Conservation (phyloP, 2,797 vertebrate genomes). For the Premnoplex brunnescens region DNA sequence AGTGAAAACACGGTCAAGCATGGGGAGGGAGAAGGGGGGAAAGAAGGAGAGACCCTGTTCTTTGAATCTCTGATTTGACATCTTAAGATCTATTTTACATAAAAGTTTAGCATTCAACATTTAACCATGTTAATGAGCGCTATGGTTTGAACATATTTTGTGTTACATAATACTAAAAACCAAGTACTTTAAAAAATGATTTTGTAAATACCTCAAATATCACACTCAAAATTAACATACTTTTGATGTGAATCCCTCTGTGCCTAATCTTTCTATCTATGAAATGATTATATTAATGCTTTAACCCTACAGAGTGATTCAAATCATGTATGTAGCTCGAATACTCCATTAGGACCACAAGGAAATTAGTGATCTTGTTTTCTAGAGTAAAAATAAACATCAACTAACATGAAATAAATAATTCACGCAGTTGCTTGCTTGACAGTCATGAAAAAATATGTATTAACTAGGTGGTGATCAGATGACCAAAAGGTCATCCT, state of each 20-base stretch:
- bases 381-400: not conserved
- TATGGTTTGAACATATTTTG: not conserved
- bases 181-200: not conserved
- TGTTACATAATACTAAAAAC: not conserved
- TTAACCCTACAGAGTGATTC: not conserved
- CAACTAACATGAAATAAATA: not conserved
- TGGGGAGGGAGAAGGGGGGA: not conserved
- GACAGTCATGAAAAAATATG: not conserved
- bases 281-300: not conserved
- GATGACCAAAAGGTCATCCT: not conserved
- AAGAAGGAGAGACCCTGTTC: not conserved
- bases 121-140: not conserved
- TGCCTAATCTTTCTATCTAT: not conserved
- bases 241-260: constrained; percentile 39
- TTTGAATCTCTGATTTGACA: not conserved
- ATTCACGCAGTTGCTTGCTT: not conserved
- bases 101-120: not conserved
- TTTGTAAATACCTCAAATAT: not conserved
- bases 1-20: not conserved
- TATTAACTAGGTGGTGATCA: not conserved
- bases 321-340: not conserved
- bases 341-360: not conserved
- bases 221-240: constrained; percentile 7
- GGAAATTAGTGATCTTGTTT: not conserved
- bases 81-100: not conserved